Percentiles rank a stretch among this genome's conserved stretches.
These are phyloP conservation scores for Hafferia zeledoni DNA, from an alignment of 2,797 vertebrate genomes.

Conservation along the genomic window DNA sequence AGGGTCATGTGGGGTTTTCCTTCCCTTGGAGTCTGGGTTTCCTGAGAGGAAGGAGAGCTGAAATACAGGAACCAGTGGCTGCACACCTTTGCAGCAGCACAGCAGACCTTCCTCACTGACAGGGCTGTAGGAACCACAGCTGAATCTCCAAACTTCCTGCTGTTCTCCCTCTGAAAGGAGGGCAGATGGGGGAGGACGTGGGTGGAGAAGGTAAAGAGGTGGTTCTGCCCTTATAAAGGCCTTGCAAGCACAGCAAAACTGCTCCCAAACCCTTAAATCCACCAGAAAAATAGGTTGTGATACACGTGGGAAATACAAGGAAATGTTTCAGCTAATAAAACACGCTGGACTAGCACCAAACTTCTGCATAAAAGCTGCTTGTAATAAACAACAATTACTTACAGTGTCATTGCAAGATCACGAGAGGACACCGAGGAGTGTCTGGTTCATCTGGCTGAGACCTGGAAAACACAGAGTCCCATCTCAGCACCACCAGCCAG, in stretches of 20 bases:
- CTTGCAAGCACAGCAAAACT: not conserved
- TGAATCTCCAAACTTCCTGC: conserved; percentile 41
- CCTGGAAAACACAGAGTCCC: not conserved
- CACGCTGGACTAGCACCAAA: not conserved
- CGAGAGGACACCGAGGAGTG: not conserved
- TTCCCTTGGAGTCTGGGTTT: conserved; percentile 45
- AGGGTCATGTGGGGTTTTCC: conserved; percentile 51
- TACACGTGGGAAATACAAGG: not conserved
- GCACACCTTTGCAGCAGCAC: not conserved
- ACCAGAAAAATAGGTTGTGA: not conserved
- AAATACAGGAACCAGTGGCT: conserved; percentile 56
- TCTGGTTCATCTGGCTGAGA: not conserved
- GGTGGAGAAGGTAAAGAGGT: not conserved
- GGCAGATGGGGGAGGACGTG: not conserved
- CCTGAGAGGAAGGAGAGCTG: conserved; percentile 59
- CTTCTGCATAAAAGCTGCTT: not conserved
- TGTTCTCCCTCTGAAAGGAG: conserved; percentile 22
- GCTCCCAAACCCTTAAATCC: not conserved
- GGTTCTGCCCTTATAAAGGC: not conserved
- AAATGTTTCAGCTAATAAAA: conserved; percentile 19
- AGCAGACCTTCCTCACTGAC: conserved; percentile 5
- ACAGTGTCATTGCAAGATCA: not conserved
- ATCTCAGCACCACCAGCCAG: not conserved
- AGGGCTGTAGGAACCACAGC: conserved; percentile 8
- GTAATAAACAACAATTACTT: not conserved